Conservation (phyloP, 2,113 vertebrate species). For the Calyptomena viridis region DNA sequence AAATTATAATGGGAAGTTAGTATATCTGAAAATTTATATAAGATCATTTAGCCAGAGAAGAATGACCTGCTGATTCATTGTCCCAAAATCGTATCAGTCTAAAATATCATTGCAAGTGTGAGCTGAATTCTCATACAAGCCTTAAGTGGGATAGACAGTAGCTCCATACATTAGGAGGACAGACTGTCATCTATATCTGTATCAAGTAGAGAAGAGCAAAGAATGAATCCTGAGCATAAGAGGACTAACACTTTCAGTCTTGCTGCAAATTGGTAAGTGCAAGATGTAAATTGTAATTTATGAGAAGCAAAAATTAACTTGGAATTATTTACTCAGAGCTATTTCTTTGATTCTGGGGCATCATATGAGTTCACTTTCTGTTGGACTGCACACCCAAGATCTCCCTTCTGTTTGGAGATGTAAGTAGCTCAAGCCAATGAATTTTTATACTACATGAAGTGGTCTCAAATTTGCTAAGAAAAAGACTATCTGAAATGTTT, state of each 20-base stretch:
- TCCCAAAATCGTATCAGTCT: conserved; percentile 29
- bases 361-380: not conserved
- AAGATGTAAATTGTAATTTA: not conserved
- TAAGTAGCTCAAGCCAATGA: not conserved
- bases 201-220: not conserved
- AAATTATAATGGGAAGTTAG: not conserved
- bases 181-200: not conserved
- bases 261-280: not conserved
- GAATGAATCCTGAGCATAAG: not conserved
- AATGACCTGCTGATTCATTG: conserved; percentile 30
- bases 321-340: not conserved
- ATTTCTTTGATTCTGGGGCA: not conserved
- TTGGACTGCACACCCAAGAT: not conserved
- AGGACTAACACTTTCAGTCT: not conserved
- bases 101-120: conserved; percentile 29
- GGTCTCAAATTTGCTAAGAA: not conserved
- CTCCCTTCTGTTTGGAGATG: not conserved
- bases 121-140: not conserved
- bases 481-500: not conserved
- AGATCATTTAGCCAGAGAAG: not conserved
- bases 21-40: conserved; percentile 4
- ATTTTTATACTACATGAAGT: not conserved
- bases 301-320: not conserved
- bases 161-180: not conserved
- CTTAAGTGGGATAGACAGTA: not conserved